Evolutionary conservation across 2,113 vertebrate genomes (phyloP).

Genomic region (Stegostoma tigrinum): DNA sequence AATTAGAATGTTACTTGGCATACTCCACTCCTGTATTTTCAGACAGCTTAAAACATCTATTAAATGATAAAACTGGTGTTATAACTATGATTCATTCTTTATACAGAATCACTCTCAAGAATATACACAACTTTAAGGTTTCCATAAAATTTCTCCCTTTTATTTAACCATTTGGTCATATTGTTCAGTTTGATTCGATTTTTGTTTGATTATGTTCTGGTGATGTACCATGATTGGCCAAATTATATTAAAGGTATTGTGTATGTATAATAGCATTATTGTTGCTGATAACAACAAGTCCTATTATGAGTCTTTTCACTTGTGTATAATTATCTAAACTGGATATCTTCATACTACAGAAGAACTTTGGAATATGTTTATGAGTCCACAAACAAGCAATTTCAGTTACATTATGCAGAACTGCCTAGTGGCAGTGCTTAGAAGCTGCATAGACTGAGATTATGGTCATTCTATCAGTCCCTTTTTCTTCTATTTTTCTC

Average conservation of each 20-base stretch:
- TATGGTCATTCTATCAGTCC: background rate
- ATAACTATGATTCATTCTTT: background rate
- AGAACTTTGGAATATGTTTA: background rate
- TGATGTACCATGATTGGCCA: background rate
- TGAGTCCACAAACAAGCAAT: background rate
- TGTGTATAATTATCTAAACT: background rate
- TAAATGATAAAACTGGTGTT: background rate
- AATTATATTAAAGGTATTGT: background rate
- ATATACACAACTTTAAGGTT: background rate
- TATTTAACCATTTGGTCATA: background rate
- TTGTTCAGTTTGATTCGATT: background rate
- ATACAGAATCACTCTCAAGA: background rate
- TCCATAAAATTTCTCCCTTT: background rate
- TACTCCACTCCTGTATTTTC: background rate
- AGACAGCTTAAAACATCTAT: background rate
- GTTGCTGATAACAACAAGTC: background rate
- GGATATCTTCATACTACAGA: background rate
- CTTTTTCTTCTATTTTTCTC: background rate
- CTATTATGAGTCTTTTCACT: background rate
- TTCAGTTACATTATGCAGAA: background rate
- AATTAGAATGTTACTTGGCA: background rate
- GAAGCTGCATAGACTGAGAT: background rate
- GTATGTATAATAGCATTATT: background rate
- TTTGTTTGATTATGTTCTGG: background rate
- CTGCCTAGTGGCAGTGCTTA: background rate